Percentiles rank a stretch among this genome's conserved stretches.
Conservation (phyloP, 2,888 invertebrate species). For the Chymomyza fuscimana region DNA sequence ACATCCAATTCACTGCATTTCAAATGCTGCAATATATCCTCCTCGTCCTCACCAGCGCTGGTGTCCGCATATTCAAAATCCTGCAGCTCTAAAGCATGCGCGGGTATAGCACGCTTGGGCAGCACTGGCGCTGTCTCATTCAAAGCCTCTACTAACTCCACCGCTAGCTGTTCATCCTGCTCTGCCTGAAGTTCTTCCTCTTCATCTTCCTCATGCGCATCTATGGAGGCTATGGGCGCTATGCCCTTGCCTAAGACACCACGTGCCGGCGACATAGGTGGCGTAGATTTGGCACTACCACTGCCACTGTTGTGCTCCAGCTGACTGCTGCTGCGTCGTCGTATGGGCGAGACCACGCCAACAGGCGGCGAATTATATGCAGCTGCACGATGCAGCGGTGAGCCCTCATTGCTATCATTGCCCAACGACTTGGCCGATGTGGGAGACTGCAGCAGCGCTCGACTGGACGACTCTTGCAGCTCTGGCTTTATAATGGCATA, state of each 20-base stretch:
- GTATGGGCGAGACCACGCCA: constrained; percentile 75
- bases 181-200: constrained; percentile 36
- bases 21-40: constrained; percentile 80
- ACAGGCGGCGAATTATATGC: constrained; percentile 69
- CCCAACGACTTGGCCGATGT: constrained; percentile 29
- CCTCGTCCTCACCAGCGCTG: constrained; percentile 81
- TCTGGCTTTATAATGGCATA: constrained; percentile 80
- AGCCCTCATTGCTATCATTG: constrained; percentile 38
- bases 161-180: constrained; percentile 50
- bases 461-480: constrained; percentile 44
- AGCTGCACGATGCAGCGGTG: constrained; percentile 62
- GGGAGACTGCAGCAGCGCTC: constrained; percentile 54
- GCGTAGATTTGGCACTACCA: constrained; percentile 66
- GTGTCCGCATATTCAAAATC: constrained; percentile 83
- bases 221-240: constrained; percentile 76
- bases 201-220: constrained; percentile 75
- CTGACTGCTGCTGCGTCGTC: constrained; percentile 60
- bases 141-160: constrained; percentile 49
- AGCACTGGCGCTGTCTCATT: constrained; percentile 50
- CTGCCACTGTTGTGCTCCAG: constrained; percentile 57
- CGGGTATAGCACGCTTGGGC: constrained; percentile 62
- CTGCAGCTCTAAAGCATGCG: constrained; percentile 82
- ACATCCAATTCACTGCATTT: constrained; percentile 78
- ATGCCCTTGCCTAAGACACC: constrained; percentile 67
- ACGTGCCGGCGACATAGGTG: constrained; percentile 67